Percentiles rank a stretch among this genome's conserved stretches.
These are phyloP conservation scores for Raja brachyura DNA, from an alignment of 2,113 vertebrate species.

Conservation along the genomic window DNA sequence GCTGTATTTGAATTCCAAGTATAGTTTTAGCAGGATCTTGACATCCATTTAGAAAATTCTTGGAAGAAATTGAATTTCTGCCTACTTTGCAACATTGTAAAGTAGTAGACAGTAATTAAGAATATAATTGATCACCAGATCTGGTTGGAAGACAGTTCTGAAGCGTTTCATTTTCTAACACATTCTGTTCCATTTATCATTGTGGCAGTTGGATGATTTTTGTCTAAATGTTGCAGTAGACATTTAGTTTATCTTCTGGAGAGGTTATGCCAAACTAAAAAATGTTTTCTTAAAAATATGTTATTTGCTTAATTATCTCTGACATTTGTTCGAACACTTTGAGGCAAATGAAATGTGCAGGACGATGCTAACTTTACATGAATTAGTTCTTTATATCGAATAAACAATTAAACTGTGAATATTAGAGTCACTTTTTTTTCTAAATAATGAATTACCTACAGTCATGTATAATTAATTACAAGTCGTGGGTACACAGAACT, in stretches of 20 bases:
- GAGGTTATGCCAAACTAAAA: not conserved
- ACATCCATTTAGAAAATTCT: not conserved
- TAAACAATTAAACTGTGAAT: slow-evolving; percentile 12
- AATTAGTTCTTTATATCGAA: not conserved
- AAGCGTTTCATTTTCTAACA: not conserved
- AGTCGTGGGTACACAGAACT: not conserved
- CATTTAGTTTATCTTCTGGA: not conserved
- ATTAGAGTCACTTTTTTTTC: not conserved
- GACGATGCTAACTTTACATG: not conserved
- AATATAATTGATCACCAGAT: not conserved
- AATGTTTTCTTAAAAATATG: not conserved
- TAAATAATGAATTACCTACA: slow-evolving; percentile 25
- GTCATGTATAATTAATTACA: not conserved
- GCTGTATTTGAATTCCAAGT: not conserved
- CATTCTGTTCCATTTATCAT: not conserved
- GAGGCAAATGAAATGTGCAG: not conserved
- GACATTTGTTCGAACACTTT: not conserved
- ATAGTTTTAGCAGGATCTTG: not conserved
- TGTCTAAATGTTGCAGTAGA: not conserved
- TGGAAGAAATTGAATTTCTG: not conserved
- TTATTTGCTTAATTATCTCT: not conserved
- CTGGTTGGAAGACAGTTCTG: not conserved
- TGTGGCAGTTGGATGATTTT: not conserved
- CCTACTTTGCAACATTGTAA: not conserved
- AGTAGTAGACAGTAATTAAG: not conserved